phyloP scores from a whole-genome alignment of 2,888 invertebrate genomes.

The Cataglyphis altisquamis region DNA sequence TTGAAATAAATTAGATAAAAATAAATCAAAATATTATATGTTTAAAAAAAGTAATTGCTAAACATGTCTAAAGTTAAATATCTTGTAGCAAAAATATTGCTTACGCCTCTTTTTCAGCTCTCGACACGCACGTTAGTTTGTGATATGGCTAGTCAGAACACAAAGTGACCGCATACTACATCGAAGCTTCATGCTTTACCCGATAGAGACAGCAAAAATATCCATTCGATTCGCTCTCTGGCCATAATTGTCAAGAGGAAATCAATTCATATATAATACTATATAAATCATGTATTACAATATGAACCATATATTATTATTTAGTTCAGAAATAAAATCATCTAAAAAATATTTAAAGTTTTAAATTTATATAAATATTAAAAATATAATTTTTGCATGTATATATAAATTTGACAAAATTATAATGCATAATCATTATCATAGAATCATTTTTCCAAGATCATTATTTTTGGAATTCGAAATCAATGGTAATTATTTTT shows the following conservation, averaged over 20 bases:
- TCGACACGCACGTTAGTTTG: background rate
- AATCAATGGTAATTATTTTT: background rate
- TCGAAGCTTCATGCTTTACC: background rate
- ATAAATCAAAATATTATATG: background rate
- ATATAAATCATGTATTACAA: background rate
- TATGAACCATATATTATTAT: background rate
- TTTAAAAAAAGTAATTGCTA: background rate
- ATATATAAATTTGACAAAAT: background rate
- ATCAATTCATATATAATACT: background rate
- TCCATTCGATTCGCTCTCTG: no score
- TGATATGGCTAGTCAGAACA: no score
- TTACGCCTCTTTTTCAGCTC: constrained; percentile 1
- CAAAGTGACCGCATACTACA: background rate
- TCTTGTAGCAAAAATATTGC: background rate
- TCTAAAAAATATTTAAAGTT: background rate
- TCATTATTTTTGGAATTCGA: background rate
- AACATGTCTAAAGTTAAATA: background rate
- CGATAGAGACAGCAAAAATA: background rate
- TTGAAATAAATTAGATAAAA: background rate
- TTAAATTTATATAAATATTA: background rate
- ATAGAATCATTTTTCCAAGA: background rate
- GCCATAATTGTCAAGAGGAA: background rate
- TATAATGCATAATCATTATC: background rate
- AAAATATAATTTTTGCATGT: background rate
- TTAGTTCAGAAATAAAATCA: background rate